Evolutionary conservation across 2,113 vertebrate species (phyloP).

Genomic region (Hippotragus niger): DNA sequence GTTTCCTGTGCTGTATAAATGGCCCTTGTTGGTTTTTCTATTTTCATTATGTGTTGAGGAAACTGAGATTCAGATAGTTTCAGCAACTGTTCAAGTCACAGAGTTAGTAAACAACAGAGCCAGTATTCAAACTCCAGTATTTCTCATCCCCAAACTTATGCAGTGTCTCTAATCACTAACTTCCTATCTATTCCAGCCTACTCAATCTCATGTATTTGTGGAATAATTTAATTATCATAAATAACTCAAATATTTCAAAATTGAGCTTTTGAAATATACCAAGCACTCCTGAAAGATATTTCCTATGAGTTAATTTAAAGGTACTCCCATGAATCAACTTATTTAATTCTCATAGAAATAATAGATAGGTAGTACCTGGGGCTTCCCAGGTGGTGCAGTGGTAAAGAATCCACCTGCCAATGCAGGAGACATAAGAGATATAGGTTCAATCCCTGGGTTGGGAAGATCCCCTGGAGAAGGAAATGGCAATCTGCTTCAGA

Average conservation of each 20-base stretch:
- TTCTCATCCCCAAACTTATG: not conserved
- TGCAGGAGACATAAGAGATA: not conserved
- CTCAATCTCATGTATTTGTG: not conserved
- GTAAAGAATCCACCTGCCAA: not conserved
- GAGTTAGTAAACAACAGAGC: not conserved
- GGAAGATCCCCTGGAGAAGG: not conserved
- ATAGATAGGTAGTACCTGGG: not conserved
- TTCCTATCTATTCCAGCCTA: not conserved
- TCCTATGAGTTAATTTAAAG: not conserved
- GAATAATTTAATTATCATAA: not conserved
- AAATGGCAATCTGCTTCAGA: not conserved
- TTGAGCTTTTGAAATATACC: not conserved
- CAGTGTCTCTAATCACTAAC: not conserved
- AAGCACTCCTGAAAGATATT: not conserved
- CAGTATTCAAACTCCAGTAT: not conserved
- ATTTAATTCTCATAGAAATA: not conserved
- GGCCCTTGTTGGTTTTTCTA: not conserved
- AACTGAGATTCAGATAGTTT: not conserved
- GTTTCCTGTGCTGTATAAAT: not conserved
- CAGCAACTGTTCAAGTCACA: not conserved
- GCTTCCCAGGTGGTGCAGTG: not conserved
- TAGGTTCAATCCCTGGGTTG: not conserved
- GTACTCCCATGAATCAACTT: not conserved
- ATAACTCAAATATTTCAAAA: not conserved
- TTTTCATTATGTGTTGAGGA: not conserved